Evolutionary conservation across 1,140 invertebrate species (phyloP).

Genomic region (Mya arenaria): DNA sequence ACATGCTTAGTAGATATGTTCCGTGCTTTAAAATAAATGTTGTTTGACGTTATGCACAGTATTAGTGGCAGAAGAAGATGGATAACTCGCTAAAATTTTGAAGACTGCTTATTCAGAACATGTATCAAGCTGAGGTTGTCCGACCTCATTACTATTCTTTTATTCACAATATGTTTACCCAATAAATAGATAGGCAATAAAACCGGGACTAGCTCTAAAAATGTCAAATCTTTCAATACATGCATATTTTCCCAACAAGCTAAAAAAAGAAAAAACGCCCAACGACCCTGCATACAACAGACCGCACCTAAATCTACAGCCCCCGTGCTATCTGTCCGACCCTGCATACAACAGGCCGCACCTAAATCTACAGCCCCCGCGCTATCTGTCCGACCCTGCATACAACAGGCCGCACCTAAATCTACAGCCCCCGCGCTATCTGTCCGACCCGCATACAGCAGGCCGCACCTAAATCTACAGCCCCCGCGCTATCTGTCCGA

Average conservation of each 20-base stretch:
- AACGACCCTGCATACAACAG: no score
- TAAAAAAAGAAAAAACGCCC: conserved; percentile 8
- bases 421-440: no score
- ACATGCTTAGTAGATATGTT: conserved; percentile 8
- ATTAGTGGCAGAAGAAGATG: conserved; percentile 31
- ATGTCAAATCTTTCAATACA: conserved; percentile 31
- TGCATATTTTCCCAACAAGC: neutral
- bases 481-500: no score
- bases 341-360: no score
- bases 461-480: no score
- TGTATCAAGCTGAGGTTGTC: conserved; percentile 50
- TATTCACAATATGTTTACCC: neutral
- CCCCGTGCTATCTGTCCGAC: no score
- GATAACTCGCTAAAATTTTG: conserved; percentile 45
- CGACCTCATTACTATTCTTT: conserved; percentile 40
- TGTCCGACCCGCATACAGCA: no score
- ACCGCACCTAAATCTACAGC: no score
- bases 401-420: no score
- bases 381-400: no score
- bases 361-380: no score
- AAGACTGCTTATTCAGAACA: conserved; percentile 45
- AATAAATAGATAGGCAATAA: conserved; percentile 38
- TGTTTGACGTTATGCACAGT: conserved; percentile 13
- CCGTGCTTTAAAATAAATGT: conserved; percentile 45
- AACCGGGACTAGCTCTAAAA: conserved; percentile 54